Evolutionary conservation across 1,140 invertebrate genomes (phyloP).

Genomic region (Leptinotarsa lineolata): DNA sequence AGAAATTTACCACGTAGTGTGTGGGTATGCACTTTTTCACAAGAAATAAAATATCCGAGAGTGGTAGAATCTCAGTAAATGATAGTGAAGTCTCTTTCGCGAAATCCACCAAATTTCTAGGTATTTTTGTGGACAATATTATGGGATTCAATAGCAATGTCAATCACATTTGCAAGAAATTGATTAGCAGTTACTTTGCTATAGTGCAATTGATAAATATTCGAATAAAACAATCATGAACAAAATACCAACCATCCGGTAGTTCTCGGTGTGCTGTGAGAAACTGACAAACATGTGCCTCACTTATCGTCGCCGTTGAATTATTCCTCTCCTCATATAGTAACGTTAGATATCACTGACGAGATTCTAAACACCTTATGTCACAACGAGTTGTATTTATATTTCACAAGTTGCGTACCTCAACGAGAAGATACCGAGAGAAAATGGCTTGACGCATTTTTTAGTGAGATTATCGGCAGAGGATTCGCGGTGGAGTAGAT

Average conservation of each 20-base stretch:
- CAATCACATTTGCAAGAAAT: too few relatives aligned
- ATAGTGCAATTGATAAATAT: too few relatives aligned
- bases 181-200: too few relatives aligned
- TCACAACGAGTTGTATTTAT: constrained; percentile 21
- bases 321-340: constrained; percentile 1
- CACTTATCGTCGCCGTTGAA: neutral
- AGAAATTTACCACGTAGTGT: too few relatives aligned
- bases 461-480: neutral
- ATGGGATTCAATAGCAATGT: too few relatives aligned
- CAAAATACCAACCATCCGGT: neutral
- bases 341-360: neutral
- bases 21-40: too few relatives aligned
- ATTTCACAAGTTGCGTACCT: constrained; percentile 9
- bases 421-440: constrained; percentile 9
- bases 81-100: too few relatives aligned
- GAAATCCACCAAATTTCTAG: too few relatives aligned
- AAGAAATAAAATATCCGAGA: too few relatives aligned
- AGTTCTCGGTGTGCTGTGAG: neutral
- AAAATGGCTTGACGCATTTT: neutral
- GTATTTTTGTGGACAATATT: too few relatives aligned
- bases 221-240: too few relatives aligned
- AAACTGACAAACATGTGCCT: neutral
- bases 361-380: constrained; percentile 11
- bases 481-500: neutral
- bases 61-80: too few relatives aligned